Evolutionary conservation across 2,888 invertebrate genomes (phyloP).

Genomic region (Pegoplata infirma): DNA sequence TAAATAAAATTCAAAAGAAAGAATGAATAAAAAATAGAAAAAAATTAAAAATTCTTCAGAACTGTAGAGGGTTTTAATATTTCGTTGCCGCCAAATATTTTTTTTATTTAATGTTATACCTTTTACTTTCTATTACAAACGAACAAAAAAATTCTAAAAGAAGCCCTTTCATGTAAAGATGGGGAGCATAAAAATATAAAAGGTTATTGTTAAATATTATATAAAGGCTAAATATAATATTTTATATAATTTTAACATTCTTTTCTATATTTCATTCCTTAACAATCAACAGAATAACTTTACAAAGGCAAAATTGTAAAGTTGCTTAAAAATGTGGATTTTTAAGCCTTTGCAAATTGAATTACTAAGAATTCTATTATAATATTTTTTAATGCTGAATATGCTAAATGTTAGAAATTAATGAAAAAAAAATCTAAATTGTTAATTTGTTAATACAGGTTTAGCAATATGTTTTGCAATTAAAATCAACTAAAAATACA

Average conservation of each 20-base stretch:
- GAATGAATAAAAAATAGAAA: no score
- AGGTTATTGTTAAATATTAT: conserved; percentile 7
- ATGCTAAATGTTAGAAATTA: not conserved
- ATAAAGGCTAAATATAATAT: not conserved
- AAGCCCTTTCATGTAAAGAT: not conserved
- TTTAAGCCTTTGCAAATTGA: not conserved
- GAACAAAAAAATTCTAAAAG: no score
- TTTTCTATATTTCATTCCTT: not conserved
- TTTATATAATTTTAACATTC: not conserved
- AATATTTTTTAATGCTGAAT: not conserved
- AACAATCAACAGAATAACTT: conserved; percentile 8
- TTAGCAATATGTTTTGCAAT: no score
- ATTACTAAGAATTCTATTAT: not conserved
- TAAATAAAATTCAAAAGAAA: no score
- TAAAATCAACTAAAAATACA: no score
- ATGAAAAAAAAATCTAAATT: not conserved
- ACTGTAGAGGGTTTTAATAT: no score
- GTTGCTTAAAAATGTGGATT: not conserved
- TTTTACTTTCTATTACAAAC: not conserved
- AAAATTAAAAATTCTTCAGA: no score
- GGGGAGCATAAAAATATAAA: conserved; percentile 15
- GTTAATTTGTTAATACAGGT: no score
- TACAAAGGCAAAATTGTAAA: not conserved
- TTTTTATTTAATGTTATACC: conserved; percentile 26
- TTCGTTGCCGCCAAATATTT: no score